phyloP scores from a whole-genome alignment of 2,888 invertebrate species.

The Nesidiocoris tenuis region DNA sequence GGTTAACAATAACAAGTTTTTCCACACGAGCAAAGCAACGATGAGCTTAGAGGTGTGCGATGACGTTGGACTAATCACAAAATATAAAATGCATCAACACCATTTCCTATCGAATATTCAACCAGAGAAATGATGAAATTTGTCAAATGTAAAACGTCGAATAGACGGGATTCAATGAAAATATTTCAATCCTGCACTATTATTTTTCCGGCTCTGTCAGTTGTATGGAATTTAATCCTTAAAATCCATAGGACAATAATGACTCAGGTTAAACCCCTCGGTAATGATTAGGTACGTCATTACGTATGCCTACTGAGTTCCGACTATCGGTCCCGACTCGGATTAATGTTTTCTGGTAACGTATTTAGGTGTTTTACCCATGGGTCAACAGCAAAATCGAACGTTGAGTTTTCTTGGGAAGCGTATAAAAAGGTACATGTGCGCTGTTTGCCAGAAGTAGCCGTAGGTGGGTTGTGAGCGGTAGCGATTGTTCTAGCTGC shows the following conservation, averaged over 20 bases:
- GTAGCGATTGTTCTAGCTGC: background rate
- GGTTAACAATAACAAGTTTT: conserved; percentile 16
- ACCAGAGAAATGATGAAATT: background rate
- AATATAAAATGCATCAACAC: background rate
- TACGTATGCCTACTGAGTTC: too few species aligned
- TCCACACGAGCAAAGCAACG: conserved; percentile 19
- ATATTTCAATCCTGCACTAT: too few species aligned
- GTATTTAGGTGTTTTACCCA: too few species aligned
- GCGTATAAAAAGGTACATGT: background rate
- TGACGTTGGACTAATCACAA: background rate
- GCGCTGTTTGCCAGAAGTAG: background rate
- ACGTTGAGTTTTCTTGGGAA: background rate
- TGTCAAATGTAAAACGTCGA: too few species aligned
- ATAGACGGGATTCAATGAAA: too few species aligned
- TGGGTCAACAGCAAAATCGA: background rate
- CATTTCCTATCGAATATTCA: background rate
- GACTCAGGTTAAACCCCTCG: too few species aligned
- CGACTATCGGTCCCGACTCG: too few species aligned
- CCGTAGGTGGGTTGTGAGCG: background rate
- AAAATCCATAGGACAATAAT: too few species aligned
- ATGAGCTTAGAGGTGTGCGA: background rate
- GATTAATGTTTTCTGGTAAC: too few species aligned
- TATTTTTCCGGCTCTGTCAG: too few species aligned
- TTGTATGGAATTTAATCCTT: too few species aligned
- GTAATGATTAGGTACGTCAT: too few species aligned